These are phyloP conservation scores for Cherax quadricarinatus DNA, from an alignment of 1,140 invertebrate genomes.

Conservation along the genomic window DNA sequence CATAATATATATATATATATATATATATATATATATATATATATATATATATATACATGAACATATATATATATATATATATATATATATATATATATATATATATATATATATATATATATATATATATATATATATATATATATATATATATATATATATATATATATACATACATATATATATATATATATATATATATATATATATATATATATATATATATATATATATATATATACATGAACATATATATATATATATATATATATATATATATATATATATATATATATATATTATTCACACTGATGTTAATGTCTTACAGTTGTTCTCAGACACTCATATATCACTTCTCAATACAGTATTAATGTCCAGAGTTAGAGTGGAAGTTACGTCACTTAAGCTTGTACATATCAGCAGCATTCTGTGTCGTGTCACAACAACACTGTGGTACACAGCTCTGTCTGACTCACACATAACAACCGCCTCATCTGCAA, in stretches of 20 bases:
- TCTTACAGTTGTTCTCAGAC: no score
- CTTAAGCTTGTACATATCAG: no score
- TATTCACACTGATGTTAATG: no score
- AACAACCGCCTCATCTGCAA: no score
- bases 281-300: no score
- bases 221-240: constrained; percentile 25
- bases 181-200: constrained; percentile 22
- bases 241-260: constrained; percentile 6
- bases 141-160: constrained; percentile 35
- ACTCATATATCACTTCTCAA: no score
- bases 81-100: constrained; percentile 11
- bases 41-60: constrained; percentile 27
- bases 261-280: not conserved
- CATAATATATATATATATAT: constrained; percentile 28
- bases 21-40: constrained; percentile 45
- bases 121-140: constrained; percentile 51
- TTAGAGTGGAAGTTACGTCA: no score
- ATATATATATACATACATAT: constrained; percentile 39
- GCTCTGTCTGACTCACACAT: no score
- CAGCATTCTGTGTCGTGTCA: no score
- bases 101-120: constrained; percentile 44
- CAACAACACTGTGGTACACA: no score
- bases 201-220: constrained; percentile 14
- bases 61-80: constrained; percentile 30
- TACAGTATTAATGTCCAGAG: no score